Conservation (phyloP, 2,113 vertebrate species). For the Todiramphus chloris region DNA sequence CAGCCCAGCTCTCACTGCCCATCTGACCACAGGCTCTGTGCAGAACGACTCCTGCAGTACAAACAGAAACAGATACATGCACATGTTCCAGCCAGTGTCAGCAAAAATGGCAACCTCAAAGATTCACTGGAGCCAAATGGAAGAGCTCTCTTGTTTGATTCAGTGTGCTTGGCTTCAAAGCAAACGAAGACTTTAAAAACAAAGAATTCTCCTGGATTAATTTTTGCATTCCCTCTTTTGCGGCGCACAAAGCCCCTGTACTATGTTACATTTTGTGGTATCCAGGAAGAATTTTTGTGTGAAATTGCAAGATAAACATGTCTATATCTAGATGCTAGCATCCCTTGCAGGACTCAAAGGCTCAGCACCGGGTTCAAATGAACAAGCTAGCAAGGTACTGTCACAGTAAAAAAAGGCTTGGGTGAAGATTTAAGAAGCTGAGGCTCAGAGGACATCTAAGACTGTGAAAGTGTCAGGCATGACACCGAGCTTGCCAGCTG, state of each 20-base stretch:
- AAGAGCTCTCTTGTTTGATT: neutral
- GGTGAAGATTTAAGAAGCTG: neutral
- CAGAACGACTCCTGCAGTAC: neutral
- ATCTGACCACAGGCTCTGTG: neutral
- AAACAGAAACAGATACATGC: neutral
- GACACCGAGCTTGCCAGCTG: neutral
- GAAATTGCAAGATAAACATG: neutral
- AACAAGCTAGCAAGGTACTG: neutral
- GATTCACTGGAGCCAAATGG: neutral
- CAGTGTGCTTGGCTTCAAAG: neutral
- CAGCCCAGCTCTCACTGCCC: neutral
- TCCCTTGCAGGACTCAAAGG: neutral
- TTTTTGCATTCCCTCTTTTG: neutral
- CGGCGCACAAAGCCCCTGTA: neutral
- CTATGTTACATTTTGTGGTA: neutral
- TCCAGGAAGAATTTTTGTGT: neutral
- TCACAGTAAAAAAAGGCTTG: neutral
- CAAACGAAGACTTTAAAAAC: neutral
- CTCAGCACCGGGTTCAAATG: neutral
- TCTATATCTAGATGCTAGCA: neutral
- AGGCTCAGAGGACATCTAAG: neutral
- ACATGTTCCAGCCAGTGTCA: neutral
- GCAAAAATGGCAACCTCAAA: neutral
- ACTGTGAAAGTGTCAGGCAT: accelerated
- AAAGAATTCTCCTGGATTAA: neutral